Base-by-base conservation (phyloP, 2,797 vertebrate species). In the Xenops minutus region DNA sequence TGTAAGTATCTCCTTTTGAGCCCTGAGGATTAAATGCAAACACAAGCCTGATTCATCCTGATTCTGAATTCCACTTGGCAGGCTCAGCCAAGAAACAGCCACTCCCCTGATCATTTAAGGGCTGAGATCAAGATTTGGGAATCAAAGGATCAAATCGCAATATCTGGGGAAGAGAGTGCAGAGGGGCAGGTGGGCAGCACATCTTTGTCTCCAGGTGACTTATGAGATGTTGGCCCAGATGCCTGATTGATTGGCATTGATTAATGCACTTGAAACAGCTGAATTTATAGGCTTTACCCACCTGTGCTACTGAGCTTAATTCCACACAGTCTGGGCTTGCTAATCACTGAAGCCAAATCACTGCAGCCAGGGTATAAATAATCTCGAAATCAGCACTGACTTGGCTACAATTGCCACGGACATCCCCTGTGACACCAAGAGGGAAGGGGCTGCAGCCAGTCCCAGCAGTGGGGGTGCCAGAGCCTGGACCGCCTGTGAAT, bases 1-100 rank as follows among this genome's bases (percentile, higher is more conserved):
- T 95, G 97, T 98, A 96, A 98, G 97, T 98, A 98, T 84, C 21
- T 56, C 58, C 0, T 6, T 78, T 68, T 20, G 23, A 92, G 92
- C 78, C 43, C 36, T 2, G 4, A 73, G 86, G 77, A 93, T 84
- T 90, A 88, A 94, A 94, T 0, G 3, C 93, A 46, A 91, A 26
- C 17, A 3, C 34, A 41, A 91, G 63, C 68, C 55, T 86, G 84
- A 94, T 93, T 61, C 0, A 0, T 36, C 49, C 69, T 4, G 24
- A 90, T 86, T 86, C 21, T 0, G 18, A 73, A 24, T 85, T 73
- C 68, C 8, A 11, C 93, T 89, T 41, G 21, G 41, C 41, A 51
- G 85, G 34, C 59, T 85, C 56, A 37, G 73, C 64, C 63, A 69
- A 30, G 51, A 58, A 78, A 17, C 5, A 36, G 52, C 44, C 2